Conservation (phyloP, 2,888 invertebrate species). For the Theretra japonica region DNA sequence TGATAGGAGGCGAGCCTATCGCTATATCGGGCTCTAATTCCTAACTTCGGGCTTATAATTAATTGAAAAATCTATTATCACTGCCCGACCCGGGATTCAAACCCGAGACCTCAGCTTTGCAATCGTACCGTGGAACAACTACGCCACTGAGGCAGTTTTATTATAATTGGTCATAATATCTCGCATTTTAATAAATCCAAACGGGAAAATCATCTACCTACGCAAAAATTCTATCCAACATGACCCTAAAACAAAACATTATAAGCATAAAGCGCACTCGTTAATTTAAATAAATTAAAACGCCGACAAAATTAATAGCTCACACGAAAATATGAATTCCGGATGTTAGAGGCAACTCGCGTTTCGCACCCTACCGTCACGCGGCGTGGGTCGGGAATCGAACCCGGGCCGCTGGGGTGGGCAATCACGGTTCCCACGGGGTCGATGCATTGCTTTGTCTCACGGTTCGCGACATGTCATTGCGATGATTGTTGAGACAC, state of each 20-base stretch:
- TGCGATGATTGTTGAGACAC: slow-evolving; percentile 68
- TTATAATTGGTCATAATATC: too few relatives aligned
- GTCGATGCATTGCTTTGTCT: slow-evolving; percentile 70
- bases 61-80: too few relatives aligned
- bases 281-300: slow-evolving; percentile 41
- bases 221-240: neutral
- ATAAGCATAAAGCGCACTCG: slow-evolving; percentile 3
- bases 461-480: slow-evolving; percentile 80
- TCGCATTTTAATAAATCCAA: too few relatives aligned
- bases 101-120: too few relatives aligned
- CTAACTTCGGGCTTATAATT: too few relatives aligned
- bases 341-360: slow-evolving; percentile 65
- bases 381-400: slow-evolving; percentile 62
- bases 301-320: slow-evolving; percentile 19
- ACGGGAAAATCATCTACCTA: neutral
- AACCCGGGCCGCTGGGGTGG: slow-evolving; percentile 61
- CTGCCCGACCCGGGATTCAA: too few relatives aligned
- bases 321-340: slow-evolving; percentile 57
- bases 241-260: neutral
- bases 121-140: too few relatives aligned
- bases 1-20: too few relatives aligned
- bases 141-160: too few relatives aligned
- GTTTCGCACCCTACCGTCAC: slow-evolving; percentile 81
- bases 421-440: slow-evolving; percentile 79
- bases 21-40: too few relatives aligned